phyloP scores from a whole-genome alignment of 1,140 invertebrate species.

The Mizuhopecten yessoensis region DNA sequence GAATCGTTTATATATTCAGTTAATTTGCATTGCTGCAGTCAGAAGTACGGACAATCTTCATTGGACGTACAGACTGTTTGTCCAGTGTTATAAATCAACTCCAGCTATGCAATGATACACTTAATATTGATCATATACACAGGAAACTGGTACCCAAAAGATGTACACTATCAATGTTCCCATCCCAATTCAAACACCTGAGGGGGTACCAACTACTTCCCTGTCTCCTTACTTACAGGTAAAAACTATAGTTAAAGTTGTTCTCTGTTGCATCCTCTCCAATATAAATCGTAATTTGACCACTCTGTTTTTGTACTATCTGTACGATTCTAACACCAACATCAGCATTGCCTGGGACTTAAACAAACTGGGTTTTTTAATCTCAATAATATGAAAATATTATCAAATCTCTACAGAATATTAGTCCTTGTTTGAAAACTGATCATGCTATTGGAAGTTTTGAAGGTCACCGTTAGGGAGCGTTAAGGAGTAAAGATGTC shows the following conservation, averaged over 20 bases:
- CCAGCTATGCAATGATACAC: background rate
- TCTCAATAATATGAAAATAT: background rate
- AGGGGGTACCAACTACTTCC: too few species aligned
- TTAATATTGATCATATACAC: background rate
- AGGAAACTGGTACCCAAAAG: background rate
- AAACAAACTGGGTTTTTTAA: background rate
- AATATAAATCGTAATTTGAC: too few species aligned
- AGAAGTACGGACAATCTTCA: background rate
- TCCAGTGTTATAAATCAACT: background rate
- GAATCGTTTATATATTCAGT: constrained; percentile 5
- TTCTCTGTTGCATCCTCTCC: too few species aligned
- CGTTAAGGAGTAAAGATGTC: background rate
- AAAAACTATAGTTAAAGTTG: too few species aligned
- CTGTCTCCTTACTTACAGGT: too few species aligned
- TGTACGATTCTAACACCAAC: too few species aligned
- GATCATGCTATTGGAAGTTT: background rate
- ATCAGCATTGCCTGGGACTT: too few species aligned
- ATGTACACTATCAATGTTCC: too few species aligned
- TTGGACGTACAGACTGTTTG: background rate
- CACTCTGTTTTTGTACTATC: too few species aligned
- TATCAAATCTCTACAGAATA: background rate
- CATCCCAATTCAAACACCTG: too few species aligned
- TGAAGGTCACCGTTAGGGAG: background rate
- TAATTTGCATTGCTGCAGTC: background rate
- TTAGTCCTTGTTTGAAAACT: background rate